Base-by-base conservation (phyloP, 2,797 vertebrate genomes). In the Bufotes viridis region DNA sequence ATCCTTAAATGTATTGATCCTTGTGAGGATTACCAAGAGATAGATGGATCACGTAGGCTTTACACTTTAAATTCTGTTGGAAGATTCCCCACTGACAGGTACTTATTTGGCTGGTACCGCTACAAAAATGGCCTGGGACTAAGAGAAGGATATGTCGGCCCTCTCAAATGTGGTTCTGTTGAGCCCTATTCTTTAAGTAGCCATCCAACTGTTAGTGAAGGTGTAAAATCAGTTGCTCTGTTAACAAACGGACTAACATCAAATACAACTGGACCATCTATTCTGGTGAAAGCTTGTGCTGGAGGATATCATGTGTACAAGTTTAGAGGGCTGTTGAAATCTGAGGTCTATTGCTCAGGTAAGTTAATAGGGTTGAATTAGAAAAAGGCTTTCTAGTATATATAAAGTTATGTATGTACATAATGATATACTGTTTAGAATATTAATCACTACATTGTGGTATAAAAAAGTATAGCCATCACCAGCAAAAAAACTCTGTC, bases 331-430 rank as follows among this genome's bases (percentile, higher is more conserved):
- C 51, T 79, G 34, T 6, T 84, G 29, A 60, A 55, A 18, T 67
- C 6, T 78, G 87, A 88, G 8, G 81, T 84, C 15, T 88, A 88
- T 75, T 88, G 87, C 61, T 84, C 87, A 88, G 87, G 87, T 88
- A 22, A 81, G 80, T 81, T 65, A n/a, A 12, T 22, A 75, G 42
- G 4, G 4, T n/a, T 75, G 5, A 2, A 22, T 51, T 11, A 49
- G 65, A 22, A 22, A 34, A 63, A 63, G 7, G 63, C 7, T 69
- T 69, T 29, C 24, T 69, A 69, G 42, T 42, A 26, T 14, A 69
- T 29, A 26, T 15, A 7, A 26, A 7, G 7, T 5, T 29, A 29
- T 69, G n/a, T 15, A 26, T 13, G 29, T 69, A 14, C 13, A 13
- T 69, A 69, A 26, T 29, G 13, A 26, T 26, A 26, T 69, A 11